These are phyloP conservation scores for Alces alces DNA, from an alignment of 2,113 vertebrate genomes.

Conservation along the genomic window DNA sequence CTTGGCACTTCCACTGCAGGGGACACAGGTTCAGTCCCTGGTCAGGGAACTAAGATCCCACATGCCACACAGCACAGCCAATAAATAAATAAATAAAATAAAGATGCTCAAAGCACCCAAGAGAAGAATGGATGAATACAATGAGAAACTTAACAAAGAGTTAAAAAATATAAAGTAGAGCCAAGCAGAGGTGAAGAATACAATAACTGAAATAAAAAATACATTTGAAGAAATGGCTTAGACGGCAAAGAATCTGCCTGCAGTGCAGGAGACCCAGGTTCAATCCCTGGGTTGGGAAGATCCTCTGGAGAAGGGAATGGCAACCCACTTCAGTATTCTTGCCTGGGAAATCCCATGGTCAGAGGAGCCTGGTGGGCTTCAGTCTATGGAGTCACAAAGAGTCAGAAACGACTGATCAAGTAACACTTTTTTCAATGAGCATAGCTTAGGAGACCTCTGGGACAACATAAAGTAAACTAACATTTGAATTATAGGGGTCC, in stretches of 20 bases:
- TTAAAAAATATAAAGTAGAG: neutral
- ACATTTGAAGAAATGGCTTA: neutral
- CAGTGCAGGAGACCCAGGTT: neutral
- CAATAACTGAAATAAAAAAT: neutral
- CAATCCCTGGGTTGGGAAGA: neutral
- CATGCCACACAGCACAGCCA: neutral
- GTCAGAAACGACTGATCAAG: neutral
- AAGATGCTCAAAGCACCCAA: neutral
- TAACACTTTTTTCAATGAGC: neutral
- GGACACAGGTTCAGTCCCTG: neutral
- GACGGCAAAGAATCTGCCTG: neutral
- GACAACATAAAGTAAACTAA: no score
- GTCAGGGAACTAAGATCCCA: neutral
- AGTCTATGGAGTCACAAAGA: neutral
- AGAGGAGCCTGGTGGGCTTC: neutral
- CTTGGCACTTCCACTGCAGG: neutral
- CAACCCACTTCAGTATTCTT: neutral
- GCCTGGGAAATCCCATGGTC: neutral
- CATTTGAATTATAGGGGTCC: neutral
- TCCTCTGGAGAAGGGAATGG: neutral
- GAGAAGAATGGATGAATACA: neutral
- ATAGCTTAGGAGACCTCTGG: neutral
- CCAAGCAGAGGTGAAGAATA: neutral
- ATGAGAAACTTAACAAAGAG: neutral
- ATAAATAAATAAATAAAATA: neutral